Percentiles rank a stretch among this genome's conserved stretches.
Conservation (phyloP, 2,797 vertebrate species). For the Oreochromis grahami region DNA sequence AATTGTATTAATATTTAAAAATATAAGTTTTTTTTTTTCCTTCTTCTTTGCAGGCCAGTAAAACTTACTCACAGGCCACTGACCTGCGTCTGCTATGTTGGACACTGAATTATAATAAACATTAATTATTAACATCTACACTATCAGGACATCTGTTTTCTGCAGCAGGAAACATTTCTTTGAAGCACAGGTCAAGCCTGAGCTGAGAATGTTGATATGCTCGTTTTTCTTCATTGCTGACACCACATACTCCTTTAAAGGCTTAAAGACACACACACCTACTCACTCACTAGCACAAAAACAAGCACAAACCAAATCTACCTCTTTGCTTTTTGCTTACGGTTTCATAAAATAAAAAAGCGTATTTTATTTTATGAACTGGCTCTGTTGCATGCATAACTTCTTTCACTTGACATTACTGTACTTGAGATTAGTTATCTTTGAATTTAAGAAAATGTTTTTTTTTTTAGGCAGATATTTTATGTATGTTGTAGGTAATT, state of each 20-base stretch:
- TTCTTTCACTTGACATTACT: background rate
- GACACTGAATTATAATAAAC: background rate
- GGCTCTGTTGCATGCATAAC: background rate
- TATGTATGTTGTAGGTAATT: rapidly evolving
- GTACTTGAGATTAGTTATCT: background rate
- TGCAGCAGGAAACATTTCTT: background rate
- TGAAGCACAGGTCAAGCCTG: background rate
- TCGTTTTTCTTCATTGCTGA: background rate
- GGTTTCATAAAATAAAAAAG: background rate
- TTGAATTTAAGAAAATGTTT: background rate
- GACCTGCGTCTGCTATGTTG: background rate
- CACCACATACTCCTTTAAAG: background rate
- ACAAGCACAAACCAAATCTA: background rate
- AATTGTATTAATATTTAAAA: background rate
- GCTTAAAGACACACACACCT: background rate
- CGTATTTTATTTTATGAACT: background rate
- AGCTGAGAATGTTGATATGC: background rate
- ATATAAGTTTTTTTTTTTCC: background rate
- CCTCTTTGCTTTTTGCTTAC: background rate
- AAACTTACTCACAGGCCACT: rapidly evolving
- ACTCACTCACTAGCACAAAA: background rate
- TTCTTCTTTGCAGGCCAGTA: background rate
- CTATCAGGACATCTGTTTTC: background rate
- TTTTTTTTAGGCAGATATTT: background rate
- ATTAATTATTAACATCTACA: background rate